phyloP scores from a whole-genome alignment of 2,888 invertebrate species.

The Thumatha senex region DNA sequence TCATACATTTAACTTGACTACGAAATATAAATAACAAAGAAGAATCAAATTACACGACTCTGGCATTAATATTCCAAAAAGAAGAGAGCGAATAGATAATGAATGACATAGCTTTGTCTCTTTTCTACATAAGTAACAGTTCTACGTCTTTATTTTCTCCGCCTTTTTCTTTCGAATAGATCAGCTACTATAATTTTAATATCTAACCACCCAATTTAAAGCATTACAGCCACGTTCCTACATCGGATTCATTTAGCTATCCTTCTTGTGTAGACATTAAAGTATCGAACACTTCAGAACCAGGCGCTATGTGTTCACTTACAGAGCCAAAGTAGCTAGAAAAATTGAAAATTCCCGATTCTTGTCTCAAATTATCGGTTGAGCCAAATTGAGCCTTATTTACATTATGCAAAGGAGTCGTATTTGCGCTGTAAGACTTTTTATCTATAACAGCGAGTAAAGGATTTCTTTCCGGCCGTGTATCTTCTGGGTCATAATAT shows the following conservation, averaged over 20 bases:
- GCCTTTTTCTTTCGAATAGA: no score
- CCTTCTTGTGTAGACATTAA: slow-evolving; percentile 69
- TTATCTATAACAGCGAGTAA: slow-evolving; percentile 44
- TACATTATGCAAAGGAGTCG: slow-evolving; percentile 66
- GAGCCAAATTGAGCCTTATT: slow-evolving; percentile 74
- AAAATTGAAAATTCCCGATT: slow-evolving; percentile 83
- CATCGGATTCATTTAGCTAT: slow-evolving; percentile 60
- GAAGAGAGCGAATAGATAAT: no score
- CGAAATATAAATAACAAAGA: no score
- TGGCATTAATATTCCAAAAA: no score
- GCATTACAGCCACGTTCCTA: slow-evolving; percentile 67
- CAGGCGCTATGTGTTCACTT: slow-evolving; percentile 73
- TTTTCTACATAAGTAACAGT: no score
- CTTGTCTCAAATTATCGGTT: slow-evolving; percentile 67
- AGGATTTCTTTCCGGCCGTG: slow-evolving; percentile 38
- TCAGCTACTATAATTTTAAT: slow-evolving; percentile 6
- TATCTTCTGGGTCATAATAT: slow-evolving; percentile 58
- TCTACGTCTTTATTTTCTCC: no score
- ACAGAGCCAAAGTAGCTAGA: slow-evolving; percentile 85
- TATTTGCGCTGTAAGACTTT: slow-evolving; percentile 69
- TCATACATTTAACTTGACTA: no score
- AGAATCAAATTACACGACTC: no score
- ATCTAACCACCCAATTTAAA: slow-evolving; percentile 16
- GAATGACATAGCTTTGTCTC: no score
- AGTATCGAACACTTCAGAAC: slow-evolving; percentile 85